Conservation (phyloP, 2,797 vertebrate species). For the Podarcis lilfordi region DNA sequence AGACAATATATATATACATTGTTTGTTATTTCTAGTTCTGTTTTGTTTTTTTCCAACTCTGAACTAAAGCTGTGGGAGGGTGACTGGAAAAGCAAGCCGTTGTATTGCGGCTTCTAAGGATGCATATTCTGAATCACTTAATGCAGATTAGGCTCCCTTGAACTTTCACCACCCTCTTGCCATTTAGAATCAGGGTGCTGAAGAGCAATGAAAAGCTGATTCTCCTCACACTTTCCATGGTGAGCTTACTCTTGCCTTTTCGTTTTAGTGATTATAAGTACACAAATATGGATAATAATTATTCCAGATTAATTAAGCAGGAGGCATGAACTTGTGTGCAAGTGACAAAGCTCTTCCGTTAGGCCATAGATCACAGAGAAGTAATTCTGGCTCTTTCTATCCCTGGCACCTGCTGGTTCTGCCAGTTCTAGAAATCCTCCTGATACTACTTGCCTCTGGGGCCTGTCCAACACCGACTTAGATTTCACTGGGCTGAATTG, state of each 20-base stretch:
- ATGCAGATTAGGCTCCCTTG: neutral
- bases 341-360: no score
- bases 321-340: neutral
- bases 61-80: neutral
- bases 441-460: neutral
- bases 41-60: conserved; percentile 26
- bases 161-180: neutral
- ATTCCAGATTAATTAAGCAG: neutral
- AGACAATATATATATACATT: neutral
- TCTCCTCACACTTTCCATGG: neutral
- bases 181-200: neutral
- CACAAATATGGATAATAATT: neutral
- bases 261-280: neutral
- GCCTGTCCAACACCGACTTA: neutral
- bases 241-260: neutral
- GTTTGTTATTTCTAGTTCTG: conserved; percentile 38
- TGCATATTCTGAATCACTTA: neutral
- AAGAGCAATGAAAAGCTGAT: neutral
- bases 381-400: neutral
- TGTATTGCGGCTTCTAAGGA: neutral
- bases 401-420: neutral
- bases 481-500: neutral
- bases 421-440: neutral
- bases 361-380: no score
- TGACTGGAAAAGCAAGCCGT: neutral